phyloP scores from a whole-genome alignment of 2,888 invertebrate genomes.

The Andrena haemorrhoa region DNA sequence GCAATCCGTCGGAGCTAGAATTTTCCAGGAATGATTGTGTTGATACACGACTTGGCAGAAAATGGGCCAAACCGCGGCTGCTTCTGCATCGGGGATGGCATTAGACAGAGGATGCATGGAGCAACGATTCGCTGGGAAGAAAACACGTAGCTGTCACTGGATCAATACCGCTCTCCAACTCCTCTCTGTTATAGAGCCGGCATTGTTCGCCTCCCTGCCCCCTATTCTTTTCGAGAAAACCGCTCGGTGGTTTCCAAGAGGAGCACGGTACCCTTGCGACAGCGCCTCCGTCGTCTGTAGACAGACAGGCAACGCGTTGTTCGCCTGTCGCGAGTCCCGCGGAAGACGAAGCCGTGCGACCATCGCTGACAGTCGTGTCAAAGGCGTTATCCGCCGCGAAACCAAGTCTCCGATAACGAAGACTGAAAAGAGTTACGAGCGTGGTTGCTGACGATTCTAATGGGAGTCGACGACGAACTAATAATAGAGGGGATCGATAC shows the following conservation, averaged over 20 bases:
- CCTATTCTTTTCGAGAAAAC: conserved; percentile 42
- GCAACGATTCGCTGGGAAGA: conserved; percentile 17
- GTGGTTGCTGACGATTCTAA: conserved; percentile 71
- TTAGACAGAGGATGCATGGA: conserved; percentile 12
- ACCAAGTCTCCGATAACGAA: conserved; percentile 49
- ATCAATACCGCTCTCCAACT: conserved; percentile 40
- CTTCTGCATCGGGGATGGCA: not conserved
- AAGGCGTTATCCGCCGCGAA: conserved; percentile 45
- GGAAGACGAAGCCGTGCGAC: not conserved
- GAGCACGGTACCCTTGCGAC: conserved; percentile 5
- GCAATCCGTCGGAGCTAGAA: not conserved
- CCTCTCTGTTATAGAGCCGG: conserved; percentile 16
- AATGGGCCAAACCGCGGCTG: not conserved
- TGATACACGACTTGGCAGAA: not conserved
- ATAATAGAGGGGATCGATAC: conserved; percentile 81
- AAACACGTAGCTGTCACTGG: conserved; percentile 26
- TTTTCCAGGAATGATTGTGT: not conserved
- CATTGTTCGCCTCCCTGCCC: not conserved
- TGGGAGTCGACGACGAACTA: conserved; percentile 77
- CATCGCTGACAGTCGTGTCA: conserved; percentile 38
- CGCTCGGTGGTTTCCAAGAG: conserved; percentile 29
- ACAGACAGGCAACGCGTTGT: conserved; percentile 1
- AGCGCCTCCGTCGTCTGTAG: not conserved
- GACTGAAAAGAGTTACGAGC: conserved; percentile 60
- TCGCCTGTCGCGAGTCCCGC: not conserved